Evolutionary conservation across 2,113 vertebrate species (phyloP), one percentile per base, ranked within the genome.

Genomic region (Carollia perspicillata): DNA sequence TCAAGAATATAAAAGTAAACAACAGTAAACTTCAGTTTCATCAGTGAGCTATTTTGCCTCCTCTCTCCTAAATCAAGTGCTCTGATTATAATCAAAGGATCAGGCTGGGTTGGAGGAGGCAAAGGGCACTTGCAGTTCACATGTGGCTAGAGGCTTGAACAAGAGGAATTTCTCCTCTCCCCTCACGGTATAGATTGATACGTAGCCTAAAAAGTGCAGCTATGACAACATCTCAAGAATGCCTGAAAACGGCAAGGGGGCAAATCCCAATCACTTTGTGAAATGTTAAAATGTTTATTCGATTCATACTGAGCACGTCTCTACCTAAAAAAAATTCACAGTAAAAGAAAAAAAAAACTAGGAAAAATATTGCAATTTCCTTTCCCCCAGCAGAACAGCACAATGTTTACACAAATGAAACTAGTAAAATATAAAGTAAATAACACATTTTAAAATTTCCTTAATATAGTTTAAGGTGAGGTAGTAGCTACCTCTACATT

Each of bases 31-130:
- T 96, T 96, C 1, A 93, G 80, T 47, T 84, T 79, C 83, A 65
- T 85, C 65, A 74, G n/a, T 84, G 40, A 53, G 5, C 0, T 90
- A 74, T 89, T 95, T 63, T 86, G 90, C 94, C 96, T 90, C 47
- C 30, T 84, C 49, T 95, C 95, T 75, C 89, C 95, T 96, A 68
- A 90, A 84, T 81, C 87, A 94, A 98, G 95, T 40, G 79, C 89
- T 93, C 89, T 51, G 75, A 60, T 60, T 84, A 58, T 91, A 95
- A 97, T 89, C 4, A 18, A 94, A 97, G 93, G 95, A 92, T 84
- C 90, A 93, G 91, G 11, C 93, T 65, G 63, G 44, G 11, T 90
- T 60, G 68, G 72, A 94, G 35, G 84, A 40, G 95, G 95, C 65
- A 92, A 83, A 90, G 89, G 90, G 84, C 53, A 85, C 37, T 28